phyloP scores from a whole-genome alignment of 2,888 invertebrate genomes.

The Trichopria drosophilae region DNA sequence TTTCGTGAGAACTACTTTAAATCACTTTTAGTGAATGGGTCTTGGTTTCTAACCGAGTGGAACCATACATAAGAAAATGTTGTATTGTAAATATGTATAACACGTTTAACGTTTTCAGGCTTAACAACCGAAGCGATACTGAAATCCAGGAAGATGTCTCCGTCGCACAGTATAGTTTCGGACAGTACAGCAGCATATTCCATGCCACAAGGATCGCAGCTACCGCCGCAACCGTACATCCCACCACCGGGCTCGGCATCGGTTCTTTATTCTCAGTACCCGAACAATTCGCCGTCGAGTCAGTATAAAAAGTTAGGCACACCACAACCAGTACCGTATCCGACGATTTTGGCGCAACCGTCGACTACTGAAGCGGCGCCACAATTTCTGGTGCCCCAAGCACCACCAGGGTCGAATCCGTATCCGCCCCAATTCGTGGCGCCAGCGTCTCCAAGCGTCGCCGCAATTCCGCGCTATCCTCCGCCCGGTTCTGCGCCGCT shows the following conservation, averaged over 20 bases:
- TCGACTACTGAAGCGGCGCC: slow-evolving; percentile 27
- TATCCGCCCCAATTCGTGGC: slow-evolving; percentile 51
- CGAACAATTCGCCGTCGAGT: slow-evolving; percentile 42
- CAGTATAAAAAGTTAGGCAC: slow-evolving; percentile 45
- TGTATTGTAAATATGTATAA: background rate
- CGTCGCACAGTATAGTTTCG: slow-evolving; percentile 33
- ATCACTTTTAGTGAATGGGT: too few species aligned
- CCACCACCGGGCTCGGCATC: slow-evolving; percentile 53
- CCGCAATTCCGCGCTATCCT: slow-evolving; percentile 29
- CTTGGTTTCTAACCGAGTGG: too few species aligned
- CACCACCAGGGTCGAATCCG: slow-evolving; percentile 55
- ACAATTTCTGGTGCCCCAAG: slow-evolving; percentile 49
- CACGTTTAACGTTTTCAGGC: slow-evolving; percentile 39
- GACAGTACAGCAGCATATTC: slow-evolving; percentile 24
- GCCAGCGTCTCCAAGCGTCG: slow-evolving; percentile 38
- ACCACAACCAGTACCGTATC: slow-evolving; percentile 32
- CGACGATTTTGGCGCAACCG: slow-evolving; percentile 25
- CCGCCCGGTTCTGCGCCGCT: slow-evolving; percentile 28
- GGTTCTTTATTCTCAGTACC: slow-evolving; percentile 50
- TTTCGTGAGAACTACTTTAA: too few species aligned
- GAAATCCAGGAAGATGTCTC: slow-evolving; percentile 46
- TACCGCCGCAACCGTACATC: slow-evolving; percentile 55
- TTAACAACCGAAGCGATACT: slow-evolving; percentile 51
- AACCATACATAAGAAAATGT: too few species aligned
- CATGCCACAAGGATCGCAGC: slow-evolving; percentile 41